Base-by-base conservation (phyloP, 2,113 vertebrate species). In the Daubentonia madagascariensis region DNA sequence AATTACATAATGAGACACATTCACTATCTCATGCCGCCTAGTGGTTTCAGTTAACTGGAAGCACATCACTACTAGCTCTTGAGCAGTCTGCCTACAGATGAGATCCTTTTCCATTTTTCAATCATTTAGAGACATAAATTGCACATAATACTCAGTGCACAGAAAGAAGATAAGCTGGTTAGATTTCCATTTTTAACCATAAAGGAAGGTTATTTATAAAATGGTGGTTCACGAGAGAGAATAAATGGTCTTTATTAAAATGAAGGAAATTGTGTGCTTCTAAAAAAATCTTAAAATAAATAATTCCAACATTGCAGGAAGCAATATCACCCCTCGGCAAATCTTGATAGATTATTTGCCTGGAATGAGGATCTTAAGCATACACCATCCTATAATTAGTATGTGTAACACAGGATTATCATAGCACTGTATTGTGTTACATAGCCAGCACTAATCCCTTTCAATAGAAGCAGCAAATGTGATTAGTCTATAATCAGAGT, bases 211-310 rank as follows among this genome's bases (percentile, higher is more conserved):
- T 94, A 95, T 97, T 98, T 98, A 85, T 85, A 91, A 96, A 91
- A 97, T 89, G 23, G 48, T 70, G 35, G n/a, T 40, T 93, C 72
- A 75, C 43, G 14, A 93, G 72, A n/a, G 35, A 91, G 43, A 93
- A 86, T 94, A 97, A 96, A 87, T 87, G 70, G 72, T 65, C 68
- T 93, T 96, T 93, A 94, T 96, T 92, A 86, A 95, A 95, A 97
- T 89, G 50, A 83, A 94, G 73, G 72, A 95, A 96, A 93, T 86
- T 73, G 25, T 6, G 6, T 91, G 50, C 23, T 96, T 91, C 81
- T 85, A 97, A 57, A 97, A 57, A 93, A 97, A 50, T 91, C 59
- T 91, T 94, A 79, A 95, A 97, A 84, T 94, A 91, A 88, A 85
- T 89, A 83, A 84, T 80, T 95, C 78, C 45, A 95, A 91, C 40